These are phyloP conservation scores for Acanthis flammea DNA, from an alignment of 2,797 vertebrate species.

Conservation along the genomic window DNA sequence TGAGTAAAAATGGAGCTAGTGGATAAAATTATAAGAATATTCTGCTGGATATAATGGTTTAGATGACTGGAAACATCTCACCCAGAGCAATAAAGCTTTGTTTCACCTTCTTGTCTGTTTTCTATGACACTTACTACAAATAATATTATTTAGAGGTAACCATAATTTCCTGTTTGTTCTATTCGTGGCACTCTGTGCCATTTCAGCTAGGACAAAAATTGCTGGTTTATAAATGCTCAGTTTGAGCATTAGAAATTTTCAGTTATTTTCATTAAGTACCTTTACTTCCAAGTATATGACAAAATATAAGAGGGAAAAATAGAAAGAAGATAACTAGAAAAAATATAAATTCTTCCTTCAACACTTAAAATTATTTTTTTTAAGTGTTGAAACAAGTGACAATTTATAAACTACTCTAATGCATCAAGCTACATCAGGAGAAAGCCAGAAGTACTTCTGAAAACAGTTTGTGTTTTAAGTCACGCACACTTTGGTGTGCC, in stretches of 20 bases:
- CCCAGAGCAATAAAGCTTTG: not conserved
- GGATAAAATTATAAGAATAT: not conserved
- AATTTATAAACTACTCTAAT: not conserved
- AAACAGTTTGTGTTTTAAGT: not conserved
- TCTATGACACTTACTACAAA: not conserved
- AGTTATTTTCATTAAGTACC: not conserved
- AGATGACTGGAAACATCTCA: not conserved
- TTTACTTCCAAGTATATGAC: not conserved
- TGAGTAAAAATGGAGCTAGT: not conserved
- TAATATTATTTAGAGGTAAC: not conserved
- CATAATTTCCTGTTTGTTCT: not conserved
- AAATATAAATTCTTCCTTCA: not conserved
- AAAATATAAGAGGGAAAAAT: not conserved
- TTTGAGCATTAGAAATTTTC: not conserved
- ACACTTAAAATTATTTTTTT: not conserved
- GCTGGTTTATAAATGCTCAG: not conserved
- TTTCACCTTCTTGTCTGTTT: not conserved
- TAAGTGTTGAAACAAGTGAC: not conserved
- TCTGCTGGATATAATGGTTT: not conserved
- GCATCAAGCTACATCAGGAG: not conserved
- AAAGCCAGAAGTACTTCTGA: not conserved
- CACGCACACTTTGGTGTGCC: not conserved
- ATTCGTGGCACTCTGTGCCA: not conserved
- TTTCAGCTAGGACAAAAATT: not conserved
- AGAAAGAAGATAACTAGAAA: not conserved